These are phyloP conservation scores for Gadus macrocephalus DNA, from an alignment of 2,113 vertebrate species.

Conservation along the genomic window DNA sequence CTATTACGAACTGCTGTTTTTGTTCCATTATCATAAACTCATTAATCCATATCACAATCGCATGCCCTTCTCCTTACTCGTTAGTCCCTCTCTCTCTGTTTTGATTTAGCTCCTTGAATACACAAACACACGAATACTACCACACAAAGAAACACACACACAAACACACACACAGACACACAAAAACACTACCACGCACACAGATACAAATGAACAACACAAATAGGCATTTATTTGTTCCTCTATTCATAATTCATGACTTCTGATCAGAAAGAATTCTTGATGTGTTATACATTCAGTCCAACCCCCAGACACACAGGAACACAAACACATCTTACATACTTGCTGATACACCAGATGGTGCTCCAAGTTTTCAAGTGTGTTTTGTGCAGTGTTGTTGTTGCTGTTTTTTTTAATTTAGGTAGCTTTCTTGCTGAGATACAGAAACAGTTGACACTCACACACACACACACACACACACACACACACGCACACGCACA, in stretches of 20 bases:
- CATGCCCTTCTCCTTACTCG: too few species aligned
- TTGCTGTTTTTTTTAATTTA: neutral
- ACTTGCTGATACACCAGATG: conserved; percentile 39
- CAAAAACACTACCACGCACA: neutral
- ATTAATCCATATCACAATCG: too few species aligned
- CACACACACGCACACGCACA: neutral
- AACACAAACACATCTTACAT: conserved; percentile 54
- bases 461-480: neutral
- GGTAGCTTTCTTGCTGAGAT: too few species aligned
- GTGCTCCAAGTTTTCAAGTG: conserved; percentile 20
- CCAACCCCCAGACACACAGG: conserved; percentile 37
- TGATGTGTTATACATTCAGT: conserved; percentile 54
- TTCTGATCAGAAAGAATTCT: conserved; percentile 70
- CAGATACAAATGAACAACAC: conserved; percentile 3
- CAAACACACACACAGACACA: conserved; percentile 4
- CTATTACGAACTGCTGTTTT: too few species aligned
- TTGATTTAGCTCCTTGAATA: too few species aligned
- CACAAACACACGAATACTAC: conserved; percentile 5
- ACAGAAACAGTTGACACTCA: neutral
- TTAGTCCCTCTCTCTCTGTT: too few species aligned
- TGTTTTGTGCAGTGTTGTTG: neutral
- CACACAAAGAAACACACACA: neutral
- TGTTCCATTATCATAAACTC: too few species aligned
- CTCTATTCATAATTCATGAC: conserved; percentile 62
- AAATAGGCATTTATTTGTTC: conserved; percentile 39